phyloP scores from a whole-genome alignment of 2,113 vertebrate species.

The Leptodactylus fuscus region DNA sequence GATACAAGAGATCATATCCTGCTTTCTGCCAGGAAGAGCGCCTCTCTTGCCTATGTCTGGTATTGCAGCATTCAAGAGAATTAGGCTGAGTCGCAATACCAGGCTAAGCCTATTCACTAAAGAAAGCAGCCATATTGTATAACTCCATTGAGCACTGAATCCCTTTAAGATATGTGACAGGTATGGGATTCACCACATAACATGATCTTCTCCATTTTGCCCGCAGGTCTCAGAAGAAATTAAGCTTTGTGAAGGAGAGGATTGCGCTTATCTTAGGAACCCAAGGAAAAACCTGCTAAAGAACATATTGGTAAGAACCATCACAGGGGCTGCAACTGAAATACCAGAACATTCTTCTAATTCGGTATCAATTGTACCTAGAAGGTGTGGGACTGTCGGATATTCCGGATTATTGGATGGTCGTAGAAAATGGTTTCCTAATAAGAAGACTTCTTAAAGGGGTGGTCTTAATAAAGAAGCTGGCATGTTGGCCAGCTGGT shows the following conservation, averaged over 20 bases:
- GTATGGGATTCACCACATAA: background rate
- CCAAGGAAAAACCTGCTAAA: conserved; percentile 73
- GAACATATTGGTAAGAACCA: conserved; percentile 75
- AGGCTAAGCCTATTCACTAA: background rate
- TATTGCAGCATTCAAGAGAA: too few relatives aligned
- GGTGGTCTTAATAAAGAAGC: too few relatives aligned
- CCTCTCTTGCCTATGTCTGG: too few relatives aligned
- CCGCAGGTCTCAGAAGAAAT: conserved; percentile 76
- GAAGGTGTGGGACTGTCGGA: background rate
- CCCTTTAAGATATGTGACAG: background rate
- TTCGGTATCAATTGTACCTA: background rate
- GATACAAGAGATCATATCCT: too few relatives aligned
- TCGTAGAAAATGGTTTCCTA: too few relatives aligned
- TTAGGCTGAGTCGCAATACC: too few relatives aligned
- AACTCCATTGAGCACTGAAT: too few relatives aligned
- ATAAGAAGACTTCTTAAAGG: too few relatives aligned
- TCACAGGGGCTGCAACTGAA: background rate
- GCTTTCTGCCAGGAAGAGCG: too few relatives aligned
- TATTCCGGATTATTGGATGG: background rate
- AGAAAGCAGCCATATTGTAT: too few relatives aligned
- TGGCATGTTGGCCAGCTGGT: too few relatives aligned
- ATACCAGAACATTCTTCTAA: too few relatives aligned
- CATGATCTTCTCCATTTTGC: background rate
- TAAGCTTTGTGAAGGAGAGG: conserved; percentile 75
- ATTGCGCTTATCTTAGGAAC: conserved; percentile 78